A percentile compares a stretch with the other conserved stretches of the same genome.
These are phyloP conservation scores for Sminthurinus aureus DNA, from an alignment of 2,888 invertebrate genomes.

Conservation along the genomic window DNA sequence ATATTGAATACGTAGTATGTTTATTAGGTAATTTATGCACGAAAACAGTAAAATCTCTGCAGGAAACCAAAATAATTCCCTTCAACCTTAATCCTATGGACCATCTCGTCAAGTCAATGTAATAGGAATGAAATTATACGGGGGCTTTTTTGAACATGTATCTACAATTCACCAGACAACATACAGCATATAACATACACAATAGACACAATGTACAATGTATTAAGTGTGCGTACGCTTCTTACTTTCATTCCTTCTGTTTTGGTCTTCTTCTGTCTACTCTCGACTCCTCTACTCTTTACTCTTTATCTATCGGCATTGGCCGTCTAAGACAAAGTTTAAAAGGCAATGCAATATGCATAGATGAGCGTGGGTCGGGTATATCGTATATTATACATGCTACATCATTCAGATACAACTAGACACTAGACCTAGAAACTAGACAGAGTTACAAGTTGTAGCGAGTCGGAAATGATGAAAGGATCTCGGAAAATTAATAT, in stretches of 20 bases:
- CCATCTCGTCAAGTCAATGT: constrained; percentile 8
- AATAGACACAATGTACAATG: no score
- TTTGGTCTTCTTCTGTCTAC: background rate
- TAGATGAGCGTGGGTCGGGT: no score
- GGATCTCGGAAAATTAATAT: background rate
- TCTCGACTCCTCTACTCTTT: background rate
- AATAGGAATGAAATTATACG: constrained; percentile 35
- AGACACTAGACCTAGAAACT: background rate
- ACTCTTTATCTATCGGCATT: background rate
- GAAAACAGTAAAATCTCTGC: constrained; percentile 33
- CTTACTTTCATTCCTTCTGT: background rate
- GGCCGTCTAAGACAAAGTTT: background rate
- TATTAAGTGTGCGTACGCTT: background rate
- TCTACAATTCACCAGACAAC: background rate
- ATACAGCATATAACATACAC: no score
- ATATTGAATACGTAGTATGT: background rate
- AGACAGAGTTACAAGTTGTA: background rate
- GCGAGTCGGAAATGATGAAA: background rate
- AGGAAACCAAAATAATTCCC: constrained; percentile 32
- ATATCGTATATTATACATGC: no score
- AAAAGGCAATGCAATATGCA: background rate
- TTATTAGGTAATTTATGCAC: constrained; percentile 43
- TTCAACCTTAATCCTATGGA: constrained; percentile 29
- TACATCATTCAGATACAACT: background rate
- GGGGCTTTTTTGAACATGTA: background rate